These are phyloP conservation scores for Charina bottae DNA, from an alignment of 2,113 vertebrate species.

Conservation along the genomic window DNA sequence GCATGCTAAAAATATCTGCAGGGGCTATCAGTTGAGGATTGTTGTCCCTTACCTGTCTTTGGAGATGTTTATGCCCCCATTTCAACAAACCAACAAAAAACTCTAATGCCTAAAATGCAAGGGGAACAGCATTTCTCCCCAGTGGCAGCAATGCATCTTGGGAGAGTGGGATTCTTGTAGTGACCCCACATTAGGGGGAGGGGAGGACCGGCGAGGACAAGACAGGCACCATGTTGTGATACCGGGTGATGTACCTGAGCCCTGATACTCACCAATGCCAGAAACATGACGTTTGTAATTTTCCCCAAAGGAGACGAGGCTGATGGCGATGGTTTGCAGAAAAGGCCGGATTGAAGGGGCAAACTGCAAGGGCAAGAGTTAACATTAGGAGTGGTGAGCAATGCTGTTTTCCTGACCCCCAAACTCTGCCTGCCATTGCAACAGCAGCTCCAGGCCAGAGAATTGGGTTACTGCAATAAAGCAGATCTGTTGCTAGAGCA, in stretches of 20 bases:
- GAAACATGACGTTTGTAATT: slow-evolving; percentile 87
- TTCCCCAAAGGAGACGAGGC: slow-evolving; percentile 90
- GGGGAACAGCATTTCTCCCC: background rate
- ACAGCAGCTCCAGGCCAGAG: no score
- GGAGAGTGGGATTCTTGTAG: no score
- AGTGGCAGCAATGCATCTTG: no score
- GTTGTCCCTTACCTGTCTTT: background rate
- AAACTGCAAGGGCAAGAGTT: slow-evolving; percentile 72
- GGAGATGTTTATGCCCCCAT: background rate
- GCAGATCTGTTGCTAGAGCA: no score
- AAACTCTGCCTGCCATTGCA: no score
- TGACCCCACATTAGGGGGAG: background rate
- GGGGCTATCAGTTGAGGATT: no score
- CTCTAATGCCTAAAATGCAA: slow-evolving; percentile 66
- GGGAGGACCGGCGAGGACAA: fast-evolving
- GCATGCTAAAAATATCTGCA: no score
- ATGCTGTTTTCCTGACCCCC: background rate
- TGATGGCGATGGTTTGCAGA: slow-evolving; percentile 89
- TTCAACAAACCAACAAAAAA: slow-evolving; percentile 67
- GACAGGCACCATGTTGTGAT: no score
- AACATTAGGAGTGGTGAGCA: background rate
- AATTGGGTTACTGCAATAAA: no score
- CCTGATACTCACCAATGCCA: slow-evolving; percentile 80
- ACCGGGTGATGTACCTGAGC: fast-evolving
- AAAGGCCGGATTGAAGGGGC: slow-evolving; percentile 87